Conservation (phyloP, 2,888 invertebrate genomes). For the Raillietiella orientalis region DNA sequence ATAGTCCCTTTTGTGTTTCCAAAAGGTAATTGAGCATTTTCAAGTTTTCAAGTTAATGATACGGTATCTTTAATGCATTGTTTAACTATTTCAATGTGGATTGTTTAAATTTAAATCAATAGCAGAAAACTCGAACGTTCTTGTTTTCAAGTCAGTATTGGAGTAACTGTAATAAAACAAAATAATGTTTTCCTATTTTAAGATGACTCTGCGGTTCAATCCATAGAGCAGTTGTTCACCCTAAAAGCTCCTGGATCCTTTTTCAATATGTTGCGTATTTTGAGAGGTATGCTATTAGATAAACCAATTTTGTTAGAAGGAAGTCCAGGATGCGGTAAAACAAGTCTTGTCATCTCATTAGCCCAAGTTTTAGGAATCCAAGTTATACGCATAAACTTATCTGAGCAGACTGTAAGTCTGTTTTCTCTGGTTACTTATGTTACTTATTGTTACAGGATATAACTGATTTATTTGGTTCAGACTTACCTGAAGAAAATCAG, state of each 20-base stretch:
- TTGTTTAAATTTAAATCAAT: no score
- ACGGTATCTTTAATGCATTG: no score
- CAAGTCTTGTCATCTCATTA: conserved; percentile 63
- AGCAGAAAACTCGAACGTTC: no score
- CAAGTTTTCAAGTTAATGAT: no score
- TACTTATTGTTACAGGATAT: conserved; percentile 30
- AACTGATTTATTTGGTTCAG: conserved; percentile 88
- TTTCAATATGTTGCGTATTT: conserved; percentile 42
- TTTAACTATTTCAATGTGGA: no score
- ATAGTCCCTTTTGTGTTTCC: no score
- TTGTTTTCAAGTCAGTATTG: no score
- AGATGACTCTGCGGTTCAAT: conserved; percentile 5
- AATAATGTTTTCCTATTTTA: conserved; percentile 5
- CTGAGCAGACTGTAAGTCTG: conserved; percentile 63
- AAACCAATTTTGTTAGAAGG: conserved; percentile 81
- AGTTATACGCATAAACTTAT: conserved; percentile 75
- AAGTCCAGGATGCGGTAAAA: conserved; percentile 94
- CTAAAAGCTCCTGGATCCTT: conserved; percentile 45
- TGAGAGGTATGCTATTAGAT: conserved; percentile 50
- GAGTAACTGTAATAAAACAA: no score
- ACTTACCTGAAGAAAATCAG: conserved; percentile 70
- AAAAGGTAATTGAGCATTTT: no score
- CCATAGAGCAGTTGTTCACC: conserved; percentile 18
- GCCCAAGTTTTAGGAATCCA: conserved; percentile 50
- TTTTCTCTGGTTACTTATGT: conserved; percentile 1